These are phyloP conservation scores for Neoseiulus cucumeris DNA, from an alignment of 1,140 invertebrate genomes.

Conservation along the genomic window DNA sequence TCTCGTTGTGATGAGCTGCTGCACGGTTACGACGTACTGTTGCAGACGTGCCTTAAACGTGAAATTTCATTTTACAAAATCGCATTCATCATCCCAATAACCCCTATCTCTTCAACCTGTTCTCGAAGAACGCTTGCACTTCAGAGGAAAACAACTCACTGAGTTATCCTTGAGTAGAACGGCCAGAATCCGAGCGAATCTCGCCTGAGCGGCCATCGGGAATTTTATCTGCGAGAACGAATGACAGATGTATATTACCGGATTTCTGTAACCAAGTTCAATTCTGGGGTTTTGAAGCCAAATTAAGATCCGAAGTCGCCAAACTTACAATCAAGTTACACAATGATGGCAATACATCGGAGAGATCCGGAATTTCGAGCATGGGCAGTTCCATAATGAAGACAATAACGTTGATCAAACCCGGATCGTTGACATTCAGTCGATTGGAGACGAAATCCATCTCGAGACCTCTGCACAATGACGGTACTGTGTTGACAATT, in stretches of 20 bases:
- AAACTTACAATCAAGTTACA: not conserved
- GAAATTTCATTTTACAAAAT: too few relatives aligned
- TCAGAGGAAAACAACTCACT: too few relatives aligned
- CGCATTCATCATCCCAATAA: not conserved
- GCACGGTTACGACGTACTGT: conserved; percentile 51
- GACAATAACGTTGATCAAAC: not conserved
- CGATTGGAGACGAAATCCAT: not conserved
- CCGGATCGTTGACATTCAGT: not conserved
- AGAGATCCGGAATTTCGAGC: not conserved
- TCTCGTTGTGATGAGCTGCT: conserved; percentile 60
- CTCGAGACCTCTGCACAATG: not conserved
- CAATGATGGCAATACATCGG: not conserved
- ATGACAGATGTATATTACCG: too few relatives aligned
- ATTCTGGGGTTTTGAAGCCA: too few relatives aligned
- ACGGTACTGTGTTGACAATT: not conserved
- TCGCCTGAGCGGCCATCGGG: too few relatives aligned
- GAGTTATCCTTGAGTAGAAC: conserved; percentile 17
- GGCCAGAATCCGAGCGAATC: too few relatives aligned
- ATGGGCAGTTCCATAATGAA: not conserved
- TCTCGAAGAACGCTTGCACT: too few relatives aligned
- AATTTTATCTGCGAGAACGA: too few relatives aligned
- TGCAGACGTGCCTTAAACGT: conserved; percentile 33
- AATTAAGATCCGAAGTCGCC: too few relatives aligned
- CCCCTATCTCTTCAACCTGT: too few relatives aligned
- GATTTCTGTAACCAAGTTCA: too few relatives aligned